Base-by-base conservation (phyloP, 2,797 vertebrate genomes). In the Sebastes flavidus region DNA sequence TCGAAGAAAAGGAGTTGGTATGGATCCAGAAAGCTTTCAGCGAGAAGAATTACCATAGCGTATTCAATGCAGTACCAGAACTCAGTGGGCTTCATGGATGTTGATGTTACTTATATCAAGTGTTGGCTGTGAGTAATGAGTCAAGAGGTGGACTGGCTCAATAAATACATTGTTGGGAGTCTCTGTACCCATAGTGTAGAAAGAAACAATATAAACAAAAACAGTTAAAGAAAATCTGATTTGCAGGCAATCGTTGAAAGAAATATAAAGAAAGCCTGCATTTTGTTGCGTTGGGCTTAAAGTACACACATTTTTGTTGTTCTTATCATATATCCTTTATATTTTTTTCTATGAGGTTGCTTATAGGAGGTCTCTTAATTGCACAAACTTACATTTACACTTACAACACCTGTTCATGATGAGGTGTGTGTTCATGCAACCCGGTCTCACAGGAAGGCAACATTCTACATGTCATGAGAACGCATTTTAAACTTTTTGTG, bases 1-100 rank as follows among this genome's bases (percentile, higher is more conserved):
- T 77, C 1, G 46, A 63, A 87, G 73, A 81, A 91, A 89, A 71
- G 80, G n/a, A 84, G 76, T 71, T 88, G 81, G 75, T 91, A 88
- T 90, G 72, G 87, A 90, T 91, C 84, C 86, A 87, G 75, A 82
- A 81, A 73, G 80, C 80, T 85, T 89, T 88, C 87, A 88, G 55
- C 46, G 2, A 72, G 80, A 81, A 83, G 63, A 87, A 83, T 84
- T 91, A 82, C 86, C 78, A 69, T 79, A 58, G 59, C 55, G 8
- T 79, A 46, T 79, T 86, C 56, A 88, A 63, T 27, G 25, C 65
- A 54, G 63, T 63, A 25, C 29, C 42, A 83, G 22, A 73, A 74
- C 52, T 74, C 67, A n/a, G 29, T 82, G 46, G 77, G 60, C 77
- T 77, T 75, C 73, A 55, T 83, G 46, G 72, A 75, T 71, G 80